Conservation (phyloP, 2,888 invertebrate species). For the Megamerina dolium region DNA sequence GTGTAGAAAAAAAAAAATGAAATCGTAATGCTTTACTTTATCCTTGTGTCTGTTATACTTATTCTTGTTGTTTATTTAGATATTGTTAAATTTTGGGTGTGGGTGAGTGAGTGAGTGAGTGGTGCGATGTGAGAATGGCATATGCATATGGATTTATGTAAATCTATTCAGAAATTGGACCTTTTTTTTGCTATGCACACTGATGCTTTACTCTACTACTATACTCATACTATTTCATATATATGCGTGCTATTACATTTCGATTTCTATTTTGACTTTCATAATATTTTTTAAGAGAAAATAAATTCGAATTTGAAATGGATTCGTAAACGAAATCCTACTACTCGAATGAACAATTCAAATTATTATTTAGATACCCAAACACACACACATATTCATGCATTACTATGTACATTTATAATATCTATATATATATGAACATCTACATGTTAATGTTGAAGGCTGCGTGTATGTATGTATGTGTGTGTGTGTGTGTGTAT, state of each 20-base stretch:
- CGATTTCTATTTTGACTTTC: slow-evolving; percentile 39
- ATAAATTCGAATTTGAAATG: slow-evolving; percentile 37
- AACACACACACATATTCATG: slow-evolving; percentile 22
- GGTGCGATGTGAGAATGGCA: too few species aligned
- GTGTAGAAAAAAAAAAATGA: too few species aligned
- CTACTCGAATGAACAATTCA: slow-evolving; percentile 29
- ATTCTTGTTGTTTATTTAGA: too few species aligned
- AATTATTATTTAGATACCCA: slow-evolving; percentile 26
- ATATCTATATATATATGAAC: slow-evolving; percentile 6
- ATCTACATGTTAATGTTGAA: too few species aligned
- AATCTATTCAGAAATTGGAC: slow-evolving; percentile 37
- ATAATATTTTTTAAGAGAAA: slow-evolving; percentile 43
- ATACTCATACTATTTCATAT: slow-evolving; percentile 8
- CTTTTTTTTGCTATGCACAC: slow-evolving; percentile 28
- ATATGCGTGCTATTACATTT: slow-evolving; percentile 10
- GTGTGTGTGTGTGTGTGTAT: not conserved
- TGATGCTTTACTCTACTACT: not conserved
- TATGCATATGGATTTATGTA: slow-evolving; percentile 47
- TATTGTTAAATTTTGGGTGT: too few species aligned
- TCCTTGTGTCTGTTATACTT: too few species aligned
- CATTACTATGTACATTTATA: slow-evolving; percentile 11
- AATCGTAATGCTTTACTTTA: too few species aligned
- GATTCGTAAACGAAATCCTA: slow-evolving; percentile 46
- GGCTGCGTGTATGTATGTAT: not conserved
- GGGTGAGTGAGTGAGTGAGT: too few species aligned